Base-by-base conservation (phyloP, 2,888 invertebrate genomes). In the Alloscopus bannaensis region DNA sequence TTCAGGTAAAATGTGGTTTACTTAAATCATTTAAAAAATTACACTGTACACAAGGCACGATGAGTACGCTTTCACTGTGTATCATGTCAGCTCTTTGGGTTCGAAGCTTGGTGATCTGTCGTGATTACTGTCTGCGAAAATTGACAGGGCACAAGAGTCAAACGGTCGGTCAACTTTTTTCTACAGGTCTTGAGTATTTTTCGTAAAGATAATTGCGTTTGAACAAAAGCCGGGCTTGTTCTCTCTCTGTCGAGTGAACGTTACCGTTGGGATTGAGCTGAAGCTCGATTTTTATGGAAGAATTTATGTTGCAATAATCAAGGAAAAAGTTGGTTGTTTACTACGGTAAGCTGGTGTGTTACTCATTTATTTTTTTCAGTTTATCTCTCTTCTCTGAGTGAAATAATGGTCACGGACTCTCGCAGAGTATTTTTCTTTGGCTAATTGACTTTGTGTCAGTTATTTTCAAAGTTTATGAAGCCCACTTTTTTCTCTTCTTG, bases 361-460 rank as follows among this genome's bases (percentile, higher is more conserved):
- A n/a, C n/a, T n/a, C n/a, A n/a, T n/a, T n/a, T n/a, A n/a, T n/a
- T 45, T 16, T 45, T 45, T 16, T 8, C 50, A 20, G 16, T 50
- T 50, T 18, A 20, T 50, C 50, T 22, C n/a, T 50, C 50, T 50
- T 50, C n/a, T 36, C 31, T n/a, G 60, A 71, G 47, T 45, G 22
- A 62, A 70, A 70, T 70, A 70, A 71, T 71, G 60, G 60, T 72
- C 72, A 64, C 71, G 62, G 71, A 40, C 55, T 18, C 13, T 29
- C n/a, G 31, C 18, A 66, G 29, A 28, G n/a, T n/a, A n/a, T n/a
- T 55, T 24, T 68, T 18, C 22, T 24, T 66, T 57, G 36, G 26
- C 70, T 77, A 77, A 77, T 77, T 77, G 77, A 77, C 77, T 77
- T 77, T 77, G 65, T 70, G 77, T 77, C 77, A 77, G 70, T 62